These are phyloP conservation scores for Intoshia linei DNA, from an alignment of 1,140 invertebrate species.

Conservation along the genomic window DNA sequence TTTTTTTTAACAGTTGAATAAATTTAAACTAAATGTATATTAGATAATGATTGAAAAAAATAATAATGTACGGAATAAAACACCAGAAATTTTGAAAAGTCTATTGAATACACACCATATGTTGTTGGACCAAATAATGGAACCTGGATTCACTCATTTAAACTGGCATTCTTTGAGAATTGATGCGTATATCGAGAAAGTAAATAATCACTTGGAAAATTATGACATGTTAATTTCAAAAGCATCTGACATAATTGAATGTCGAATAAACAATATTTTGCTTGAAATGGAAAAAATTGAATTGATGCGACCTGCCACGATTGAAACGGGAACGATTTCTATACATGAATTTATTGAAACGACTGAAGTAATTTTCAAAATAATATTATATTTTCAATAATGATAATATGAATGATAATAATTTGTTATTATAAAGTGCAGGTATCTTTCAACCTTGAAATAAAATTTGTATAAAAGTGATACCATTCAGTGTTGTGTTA, in stretches of 20 bases:
- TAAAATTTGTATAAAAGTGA: too few relatives aligned
- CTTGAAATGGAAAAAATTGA: conserved; percentile 47
- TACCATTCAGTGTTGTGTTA: too few relatives aligned
- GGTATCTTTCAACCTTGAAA: too few relatives aligned
- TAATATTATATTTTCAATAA: too few relatives aligned
- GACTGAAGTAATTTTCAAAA: too few relatives aligned
- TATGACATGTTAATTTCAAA: conserved; percentile 46
- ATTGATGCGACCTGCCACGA: conserved; percentile 42
- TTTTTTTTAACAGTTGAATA: conserved; percentile 12
- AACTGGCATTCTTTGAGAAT: conserved; percentile 46
- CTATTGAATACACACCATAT: conserved; percentile 45
- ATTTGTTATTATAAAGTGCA: too few relatives aligned
- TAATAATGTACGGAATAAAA: conserved; percentile 41
- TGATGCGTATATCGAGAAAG: conserved; percentile 32
- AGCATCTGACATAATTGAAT: conserved; percentile 59
- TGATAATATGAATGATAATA: too few relatives aligned
- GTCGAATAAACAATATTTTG: conserved; percentile 52
- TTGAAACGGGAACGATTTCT: conserved; percentile 41
- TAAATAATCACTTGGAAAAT: conserved; percentile 35
- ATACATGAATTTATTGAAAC: conserved; percentile 49
- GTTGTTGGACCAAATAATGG: conserved; percentile 27
- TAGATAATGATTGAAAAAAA: conserved; percentile 21
- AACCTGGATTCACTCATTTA: conserved; percentile 38
- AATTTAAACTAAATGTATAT: too few relatives aligned
- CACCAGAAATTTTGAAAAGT: conserved; percentile 45